Evolutionary conservation across 1,140 invertebrate genomes (phyloP), one percentile per base, ranked within the genome.

Genomic region (Teleogryllus occipitalis): DNA sequence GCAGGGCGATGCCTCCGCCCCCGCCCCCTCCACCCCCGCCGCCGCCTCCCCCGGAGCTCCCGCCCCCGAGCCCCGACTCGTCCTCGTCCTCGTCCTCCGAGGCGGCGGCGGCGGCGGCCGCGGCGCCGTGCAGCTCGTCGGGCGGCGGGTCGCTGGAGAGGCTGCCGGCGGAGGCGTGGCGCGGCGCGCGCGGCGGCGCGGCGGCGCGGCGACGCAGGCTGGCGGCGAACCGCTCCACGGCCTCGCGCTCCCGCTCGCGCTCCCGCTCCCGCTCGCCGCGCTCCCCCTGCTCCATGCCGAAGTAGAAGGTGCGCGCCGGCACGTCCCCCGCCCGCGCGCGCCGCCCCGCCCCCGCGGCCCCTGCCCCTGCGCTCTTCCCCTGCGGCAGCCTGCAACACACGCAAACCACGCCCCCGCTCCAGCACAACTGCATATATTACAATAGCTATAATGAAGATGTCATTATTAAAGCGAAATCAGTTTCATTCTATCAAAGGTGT

Each of bases 281-380:
- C 48, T 81, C 79, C 14, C 81, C 76, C 39, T 54, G 75, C 21
- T 91, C 89, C 92, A 94, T 94, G 18, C 93, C 93, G 83, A 94
- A 94, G 84, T 94, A 94, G 85, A 94, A 94, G 74, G 90, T 91
- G 83, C 93, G 92, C 27, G 91, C 89, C 82, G 90, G 87, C 47
- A 85, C 82, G 74, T 84, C 87, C 14, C 18, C 72, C 7, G n/a
- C 54, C 10, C 79, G 21, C 65, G 22, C 47, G 27, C 49, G 47
- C 39, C 76, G 27, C n/a, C 48, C 46, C 18, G 10, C 8, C 7
- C 8, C 7, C 8, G 12, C 0, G 46, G n/a, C n/a, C 15, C 47
- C 47, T 3, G 46, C 48, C 47, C n/a, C 14, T 15, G 76, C 27
- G 27, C 27, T 39, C 27, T 39, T 39, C 27, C 27, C 27, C 27